These are phyloP conservation scores for Oasisia sp. DNA, from an alignment of 2,888 invertebrate species.

Conservation along the genomic window DNA sequence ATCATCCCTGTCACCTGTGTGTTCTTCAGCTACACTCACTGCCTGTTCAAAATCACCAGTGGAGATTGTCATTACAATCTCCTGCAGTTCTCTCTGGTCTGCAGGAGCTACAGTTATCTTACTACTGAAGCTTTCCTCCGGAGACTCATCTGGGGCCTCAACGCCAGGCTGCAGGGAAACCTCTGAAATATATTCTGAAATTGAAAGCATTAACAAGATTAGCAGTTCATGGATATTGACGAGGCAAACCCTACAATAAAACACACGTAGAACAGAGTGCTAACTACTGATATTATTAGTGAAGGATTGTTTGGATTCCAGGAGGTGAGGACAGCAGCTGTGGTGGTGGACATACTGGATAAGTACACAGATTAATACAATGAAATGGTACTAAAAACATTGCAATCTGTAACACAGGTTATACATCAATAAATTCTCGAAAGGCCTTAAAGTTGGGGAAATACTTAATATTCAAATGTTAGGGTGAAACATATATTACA, in stretches of 20 bases:
- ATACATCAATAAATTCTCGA: background rate
- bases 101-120: constrained; percentile 18
- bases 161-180: background rate
- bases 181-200: background rate
- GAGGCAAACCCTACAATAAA: background rate
- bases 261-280: too few species aligned
- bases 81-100: constrained; percentile 25
- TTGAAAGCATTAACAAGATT: background rate
- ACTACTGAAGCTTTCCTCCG: background rate
- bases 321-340: background rate
- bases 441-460: background rate
- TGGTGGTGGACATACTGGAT: background rate
- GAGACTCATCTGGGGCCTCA: background rate
- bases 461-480: background rate
- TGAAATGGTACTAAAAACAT: background rate
- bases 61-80: constrained; percentile 28
- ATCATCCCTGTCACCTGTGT: background rate
- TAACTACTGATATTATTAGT: background rate
- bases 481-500: background rate
- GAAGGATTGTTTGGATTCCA: background rate
- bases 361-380: background rate
- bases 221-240: background rate
- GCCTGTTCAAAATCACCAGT: constrained; percentile 23
- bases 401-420: background rate
- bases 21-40: background rate